Conservation (phyloP, 2,113 vertebrate genomes). For the Asarcornis scutulata region DNA sequence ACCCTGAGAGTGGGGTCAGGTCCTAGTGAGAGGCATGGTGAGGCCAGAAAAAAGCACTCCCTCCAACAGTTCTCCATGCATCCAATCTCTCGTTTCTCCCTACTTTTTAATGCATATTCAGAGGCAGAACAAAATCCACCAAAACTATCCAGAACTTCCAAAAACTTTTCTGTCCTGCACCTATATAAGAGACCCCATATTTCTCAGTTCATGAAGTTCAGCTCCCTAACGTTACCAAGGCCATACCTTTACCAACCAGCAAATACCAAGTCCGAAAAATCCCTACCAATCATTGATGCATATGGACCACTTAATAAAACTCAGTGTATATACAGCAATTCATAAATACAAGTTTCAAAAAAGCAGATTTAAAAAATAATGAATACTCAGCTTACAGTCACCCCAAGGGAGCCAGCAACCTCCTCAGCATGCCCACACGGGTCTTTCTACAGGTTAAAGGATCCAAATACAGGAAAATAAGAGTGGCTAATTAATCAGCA, state of each 20-base stretch:
- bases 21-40: fast-evolving
- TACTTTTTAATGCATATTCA: fast-evolving
- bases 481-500: fast-evolving
- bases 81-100: fast-evolving
- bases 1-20: fast-evolving
- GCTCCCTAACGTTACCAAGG: fast-evolving
- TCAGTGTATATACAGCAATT: no score
- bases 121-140: fast-evolving
- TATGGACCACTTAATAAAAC: fast-evolving
- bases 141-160: fast-evolving
- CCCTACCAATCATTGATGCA: fast-evolving
- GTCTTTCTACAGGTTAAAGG: fast-evolving
- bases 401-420: fast-evolving
- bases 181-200: fast-evolving
- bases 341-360: fast-evolving
- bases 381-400: fast-evolving
- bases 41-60: fast-evolving
- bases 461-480: fast-evolving
- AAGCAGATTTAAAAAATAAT: fast-evolving
- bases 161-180: fast-evolving
- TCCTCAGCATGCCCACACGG: fast-evolving
- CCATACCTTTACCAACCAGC: fast-evolving
- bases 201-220: fast-evolving
- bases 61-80: fast-evolving
- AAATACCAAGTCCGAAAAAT: fast-evolving